Conservation (phyloP, 2,888 invertebrate genomes). For the Luperina testacea region DNA sequence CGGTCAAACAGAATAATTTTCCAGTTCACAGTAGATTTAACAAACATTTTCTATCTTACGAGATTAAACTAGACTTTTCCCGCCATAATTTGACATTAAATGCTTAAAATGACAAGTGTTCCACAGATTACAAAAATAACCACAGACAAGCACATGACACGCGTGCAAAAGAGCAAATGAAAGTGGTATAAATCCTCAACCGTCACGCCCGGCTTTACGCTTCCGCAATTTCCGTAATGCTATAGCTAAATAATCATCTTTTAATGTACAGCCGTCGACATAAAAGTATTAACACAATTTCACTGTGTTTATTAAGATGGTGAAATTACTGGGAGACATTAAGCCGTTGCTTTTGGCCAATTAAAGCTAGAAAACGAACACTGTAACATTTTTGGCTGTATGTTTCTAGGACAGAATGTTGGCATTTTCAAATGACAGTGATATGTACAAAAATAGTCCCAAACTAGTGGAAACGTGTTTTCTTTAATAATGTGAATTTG, state of each 20-base stretch:
- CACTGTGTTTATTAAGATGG: constrained; percentile 18
- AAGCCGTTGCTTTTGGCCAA: constrained; percentile 39
- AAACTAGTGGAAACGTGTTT: constrained; percentile 11
- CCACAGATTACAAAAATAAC: constrained; percentile 46
- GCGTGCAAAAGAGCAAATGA: constrained; percentile 62
- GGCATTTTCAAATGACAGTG: constrained; percentile 17
- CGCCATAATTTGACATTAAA: constrained; percentile 23
- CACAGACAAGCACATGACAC: constrained; percentile 48
- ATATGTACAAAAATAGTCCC: constrained; percentile 16
- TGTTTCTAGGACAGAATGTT: not conserved
- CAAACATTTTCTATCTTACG: constrained; percentile 6
- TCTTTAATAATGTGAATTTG: constrained; percentile 18
- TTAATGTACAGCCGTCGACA: constrained; percentile 61
- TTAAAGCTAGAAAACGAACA: constrained; percentile 32
- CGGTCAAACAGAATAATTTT: constrained; percentile 26
- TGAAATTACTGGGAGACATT: constrained; percentile 29
- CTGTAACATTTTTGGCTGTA: not conserved
- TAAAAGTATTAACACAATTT: constrained; percentile 57
- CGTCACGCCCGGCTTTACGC: constrained; percentile 59
- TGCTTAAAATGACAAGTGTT: constrained; percentile 22
- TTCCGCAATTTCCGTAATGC: constrained; percentile 62
- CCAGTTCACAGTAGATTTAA: constrained; percentile 11
- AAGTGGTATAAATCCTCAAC: constrained; percentile 65
- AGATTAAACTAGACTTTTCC: constrained; percentile 11
- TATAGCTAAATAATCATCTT: constrained; percentile 70